Evolutionary conservation across 1,140 invertebrate genomes (phyloP), one percentile per base, ranked within the genome.

Genomic region (Drosophila pruinosa): DNA sequence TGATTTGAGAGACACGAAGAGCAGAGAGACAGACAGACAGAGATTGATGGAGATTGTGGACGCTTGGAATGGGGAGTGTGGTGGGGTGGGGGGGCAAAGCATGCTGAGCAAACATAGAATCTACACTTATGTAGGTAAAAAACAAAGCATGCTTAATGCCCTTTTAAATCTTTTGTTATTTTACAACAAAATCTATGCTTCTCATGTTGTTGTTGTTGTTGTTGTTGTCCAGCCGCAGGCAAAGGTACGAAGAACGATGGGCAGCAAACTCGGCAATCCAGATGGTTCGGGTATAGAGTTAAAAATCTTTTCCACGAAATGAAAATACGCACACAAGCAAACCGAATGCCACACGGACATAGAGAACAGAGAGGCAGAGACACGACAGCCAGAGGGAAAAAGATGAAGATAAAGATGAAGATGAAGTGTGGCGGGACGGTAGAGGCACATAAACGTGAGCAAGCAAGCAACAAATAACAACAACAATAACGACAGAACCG

Each of bases 91-190:
- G 21, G 5, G 5, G 47, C 28, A 31, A 17, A 31, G 22, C 39
- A 50, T 26, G 58, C 22, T 41, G 56, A 50, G 22, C 62, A 50
- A 64, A 65, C 68, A 67, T 59, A 59, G 54, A 72, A 61, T 63
- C 39, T 48, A 21, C 56, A 34, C 31, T 53, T 53, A 45, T 62
- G 57, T 62, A 71, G 64, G 64, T 68, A 77, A 69, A 81, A 86
- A 81, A 81, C 82, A 85, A 85, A 80, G 73, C 78, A 77, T 70
- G 74, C 71, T 72, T 86, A 86, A 86, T 88, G 82, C 82, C 82
- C 82, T 88, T 88, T 88, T 89, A 88, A 88, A 88, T 88, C 82
- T 88, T 88, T 88, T 88, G 78, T 88, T 88, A 82, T 88, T 72
- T 75, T 78, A 88, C 81, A 86, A 81, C 77, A 86, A 86, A 75